phyloP scores from a whole-genome alignment of 2,113 vertebrate species.

The Ceratotherium simum region DNA sequence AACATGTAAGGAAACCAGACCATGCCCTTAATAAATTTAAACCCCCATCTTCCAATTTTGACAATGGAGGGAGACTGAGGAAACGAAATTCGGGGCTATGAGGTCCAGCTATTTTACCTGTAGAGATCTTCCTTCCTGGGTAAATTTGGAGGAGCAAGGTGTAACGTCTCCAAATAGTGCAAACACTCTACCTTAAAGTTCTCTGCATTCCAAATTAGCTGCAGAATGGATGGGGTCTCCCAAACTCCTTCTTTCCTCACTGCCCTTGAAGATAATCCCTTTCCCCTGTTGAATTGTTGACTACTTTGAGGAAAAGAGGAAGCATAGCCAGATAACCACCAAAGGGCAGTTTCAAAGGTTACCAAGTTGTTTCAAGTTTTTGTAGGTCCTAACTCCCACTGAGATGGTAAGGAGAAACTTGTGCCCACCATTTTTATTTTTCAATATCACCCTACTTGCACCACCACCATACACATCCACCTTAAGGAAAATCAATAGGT shows the following conservation, averaged over 20 bases:
- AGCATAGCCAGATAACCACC: constrained; percentile 41
- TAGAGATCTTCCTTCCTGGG: not conserved
- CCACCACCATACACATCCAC: not conserved
- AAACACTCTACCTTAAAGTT: not conserved
- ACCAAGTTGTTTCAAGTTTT: constrained; percentile 43
- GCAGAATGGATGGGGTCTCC: not conserved
- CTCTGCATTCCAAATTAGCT: constrained; percentile 37
- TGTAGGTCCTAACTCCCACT: not conserved
- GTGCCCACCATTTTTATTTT: constrained; percentile 36
- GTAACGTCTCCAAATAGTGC: not conserved
- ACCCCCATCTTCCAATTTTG: constrained; percentile 25
- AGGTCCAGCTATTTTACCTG: not conserved
- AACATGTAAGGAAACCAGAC: constrained; percentile 26
- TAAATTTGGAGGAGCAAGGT: constrained; percentile 38
- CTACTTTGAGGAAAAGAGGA: constrained; percentile 3
- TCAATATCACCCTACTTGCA: not conserved
- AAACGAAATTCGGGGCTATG: not conserved
- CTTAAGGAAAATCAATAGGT: constrained; percentile 47
- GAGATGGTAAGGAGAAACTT: constrained; percentile 43
- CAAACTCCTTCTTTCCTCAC: constrained; percentile 21
- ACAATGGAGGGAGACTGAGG: not conserved
- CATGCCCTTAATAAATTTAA: constrained; percentile 39
- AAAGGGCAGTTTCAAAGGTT: constrained; percentile 54
- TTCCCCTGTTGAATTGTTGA: constrained; percentile 35
- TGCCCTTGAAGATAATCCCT: not conserved